Evolutionary conservation across 2,888 invertebrate species (phyloP).

Genomic region (Mechanitis messenoides): DNA sequence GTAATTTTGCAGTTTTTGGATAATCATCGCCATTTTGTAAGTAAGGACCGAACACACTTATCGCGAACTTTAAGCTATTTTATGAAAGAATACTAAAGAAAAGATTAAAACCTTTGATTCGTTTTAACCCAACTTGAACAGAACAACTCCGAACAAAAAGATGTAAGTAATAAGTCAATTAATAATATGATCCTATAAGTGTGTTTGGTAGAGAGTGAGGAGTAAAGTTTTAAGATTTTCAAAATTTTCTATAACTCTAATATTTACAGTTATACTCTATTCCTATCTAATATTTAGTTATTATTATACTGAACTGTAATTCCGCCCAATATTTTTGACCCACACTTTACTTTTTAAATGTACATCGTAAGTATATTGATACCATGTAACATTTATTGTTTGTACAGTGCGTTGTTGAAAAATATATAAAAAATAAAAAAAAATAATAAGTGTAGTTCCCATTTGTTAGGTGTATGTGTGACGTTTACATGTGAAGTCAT

Average conservation of each 20-base stretch:
- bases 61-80: neutral
- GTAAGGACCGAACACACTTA: slow-evolving; percentile 34
- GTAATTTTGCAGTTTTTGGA: slow-evolving; percentile 31
- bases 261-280: slow-evolving; percentile 23
- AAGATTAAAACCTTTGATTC: too few relatives aligned
- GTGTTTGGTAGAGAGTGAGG: slow-evolving; percentile 11
- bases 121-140: neutral
- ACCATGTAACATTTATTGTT: slow-evolving; percentile 51
- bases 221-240: slow-evolving; percentile 16
- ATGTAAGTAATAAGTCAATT: neutral
- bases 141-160: neutral
- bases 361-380: slow-evolving; percentile 32
- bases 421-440: slow-evolving; percentile 41
- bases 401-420: slow-evolving; percentile 60
- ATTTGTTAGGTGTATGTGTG: slow-evolving; percentile 45
- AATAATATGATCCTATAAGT: neutral
- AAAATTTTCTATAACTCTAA: slow-evolving; percentile 17
- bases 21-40: slow-evolving; percentile 10
- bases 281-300: slow-evolving; percentile 7
- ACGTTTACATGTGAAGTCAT: slow-evolving; percentile 52
- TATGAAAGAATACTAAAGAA: too few relatives aligned
- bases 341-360: slow-evolving; percentile 34
- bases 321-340: slow-evolving; percentile 47
- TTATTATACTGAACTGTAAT: slow-evolving; percentile 29
- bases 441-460: slow-evolving; percentile 47